These are phyloP conservation scores for Spinibarbus caldwelli DNA, from an alignment of 2,797 vertebrate species.

Conservation along the genomic window DNA sequence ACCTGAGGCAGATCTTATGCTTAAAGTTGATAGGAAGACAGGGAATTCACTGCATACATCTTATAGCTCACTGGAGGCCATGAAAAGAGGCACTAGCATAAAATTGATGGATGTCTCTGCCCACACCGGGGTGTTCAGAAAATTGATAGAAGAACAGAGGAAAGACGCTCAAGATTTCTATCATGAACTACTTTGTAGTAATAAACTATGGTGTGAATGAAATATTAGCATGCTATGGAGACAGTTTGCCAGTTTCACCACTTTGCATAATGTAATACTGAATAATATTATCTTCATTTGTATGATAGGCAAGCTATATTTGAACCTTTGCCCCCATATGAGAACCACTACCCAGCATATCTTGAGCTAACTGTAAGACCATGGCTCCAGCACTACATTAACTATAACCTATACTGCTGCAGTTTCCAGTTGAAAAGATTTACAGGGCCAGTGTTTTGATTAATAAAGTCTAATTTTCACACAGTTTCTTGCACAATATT, in stretches of 20 bases:
- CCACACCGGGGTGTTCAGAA: conserved; percentile 4
- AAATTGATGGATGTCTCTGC: conserved; percentile 27
- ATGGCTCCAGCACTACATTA: not conserved
- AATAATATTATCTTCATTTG: conserved; percentile 5
- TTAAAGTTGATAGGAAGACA: conserved; percentile 59
- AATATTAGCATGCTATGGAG: conserved; percentile 17
- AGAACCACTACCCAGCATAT: not conserved
- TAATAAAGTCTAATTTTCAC: not conserved
- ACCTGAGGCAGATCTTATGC: conserved; percentile 68
- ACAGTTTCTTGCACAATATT: not conserved
- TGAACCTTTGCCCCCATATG: not conserved
- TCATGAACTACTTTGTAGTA: conserved; percentile 13
- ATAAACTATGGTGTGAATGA: conserved; percentile 16
- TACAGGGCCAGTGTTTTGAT: not conserved
- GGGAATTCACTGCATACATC: conserved; percentile 11
- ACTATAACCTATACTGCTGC: not conserved
- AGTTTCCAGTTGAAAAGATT: not conserved
- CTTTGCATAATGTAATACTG: conserved; percentile 14
- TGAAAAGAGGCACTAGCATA: conserved; percentile 41
- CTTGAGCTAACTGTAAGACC: not conserved
- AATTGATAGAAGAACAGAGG: conserved; percentile 1
- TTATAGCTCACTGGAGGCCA: conserved; percentile 59
- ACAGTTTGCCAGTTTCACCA: not conserved
- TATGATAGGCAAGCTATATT: not conserved
- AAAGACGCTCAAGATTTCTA: conserved; percentile 15